Base-by-base conservation (phyloP, 2,888 invertebrate species). In the Heliconius ethilla region DNA sequence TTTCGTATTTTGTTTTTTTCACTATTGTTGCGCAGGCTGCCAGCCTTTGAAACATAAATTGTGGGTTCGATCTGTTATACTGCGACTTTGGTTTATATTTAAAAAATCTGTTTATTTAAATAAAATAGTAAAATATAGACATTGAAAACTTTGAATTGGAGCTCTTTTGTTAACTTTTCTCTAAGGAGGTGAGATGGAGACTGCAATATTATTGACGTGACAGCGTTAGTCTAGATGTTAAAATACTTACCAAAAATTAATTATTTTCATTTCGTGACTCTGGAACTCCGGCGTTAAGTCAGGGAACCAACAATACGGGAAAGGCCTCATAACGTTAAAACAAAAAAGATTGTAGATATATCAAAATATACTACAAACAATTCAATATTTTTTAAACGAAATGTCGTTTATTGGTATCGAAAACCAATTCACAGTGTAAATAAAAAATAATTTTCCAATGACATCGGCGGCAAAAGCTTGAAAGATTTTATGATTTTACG, bases 351-450 rank as follows among this genome's bases (percentile, higher is more conserved):
- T 6, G 6, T 15, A 27, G 5, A 15, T 27, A 55, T 13, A 27
- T 29, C 9, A 27, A n/a, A 22, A 15, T 40, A 22, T 40, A 63
- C 27, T 63, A 74, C 15, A 62, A 73, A 63, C n/a, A 73, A 74
- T 65, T 37, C n/a, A 25, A 59, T 59, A 37, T 11, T 74, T 33
- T 65, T 59, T 18, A 66, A 37, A 33, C 7, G n/a, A 59, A 67
- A 33, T 27, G 33, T 33, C 37, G 45, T 75, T 25, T 65, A 59
- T 70, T 67, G 63, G 40, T 77, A 79, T 79, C 77, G 75, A 79
- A 77, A 66, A 79, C 66, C 77, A 79, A 77, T 79, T 75, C 45
- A 59, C 40, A 37, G 70, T 29, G 74, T 77, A 74, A 79, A 79
- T 65, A 77, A 45, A 65, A 59, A 40, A 75, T 75, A 76, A 29